These are phyloP conservation scores for Sycobia sp. DNA, from an alignment of 1,140 invertebrate genomes.

Conservation along the genomic window DNA sequence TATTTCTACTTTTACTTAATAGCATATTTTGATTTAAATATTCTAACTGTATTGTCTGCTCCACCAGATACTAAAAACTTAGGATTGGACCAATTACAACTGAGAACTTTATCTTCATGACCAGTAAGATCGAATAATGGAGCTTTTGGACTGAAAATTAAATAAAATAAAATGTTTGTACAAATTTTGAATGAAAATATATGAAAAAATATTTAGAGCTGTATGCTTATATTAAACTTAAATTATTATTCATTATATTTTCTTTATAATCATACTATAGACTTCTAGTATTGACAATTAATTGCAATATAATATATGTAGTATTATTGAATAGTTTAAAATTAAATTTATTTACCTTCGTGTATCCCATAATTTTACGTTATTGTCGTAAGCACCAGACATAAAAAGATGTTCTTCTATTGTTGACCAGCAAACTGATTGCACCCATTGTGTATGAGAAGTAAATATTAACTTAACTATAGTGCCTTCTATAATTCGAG, in stretches of 20 bases:
- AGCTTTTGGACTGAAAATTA: constrained; percentile 77
- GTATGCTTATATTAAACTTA: no score
- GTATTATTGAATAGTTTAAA: neutral
- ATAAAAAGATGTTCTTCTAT: constrained; percentile 85
- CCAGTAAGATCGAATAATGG: constrained; percentile 92
- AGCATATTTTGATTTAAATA: constrained; percentile 74
- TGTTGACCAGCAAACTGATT: constrained; percentile 88
- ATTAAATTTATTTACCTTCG: constrained; percentile 72
- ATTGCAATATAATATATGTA: no score
- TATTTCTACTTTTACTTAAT: constrained; percentile 32
- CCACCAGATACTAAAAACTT: constrained; percentile 88
- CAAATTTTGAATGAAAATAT: no score
- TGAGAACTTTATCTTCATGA: constrained; percentile 92
- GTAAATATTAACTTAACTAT: constrained; percentile 87
- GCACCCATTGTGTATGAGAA: constrained; percentile 92
- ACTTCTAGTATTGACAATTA: no score
- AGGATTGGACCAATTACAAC: constrained; percentile 91
- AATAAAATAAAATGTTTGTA: neutral
- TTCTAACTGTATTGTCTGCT: constrained; percentile 90
- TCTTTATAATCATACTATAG: neutral
- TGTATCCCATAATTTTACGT: constrained; percentile 95
- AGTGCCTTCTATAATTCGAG: constrained; percentile 73
- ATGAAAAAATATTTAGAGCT: no score
- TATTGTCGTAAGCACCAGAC: constrained; percentile 89
- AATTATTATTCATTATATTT: no score